Percentiles rank a stretch among this genome's conserved stretches.
These are phyloP conservation scores for Tenebrio molitor DNA, from an alignment of 1,140 invertebrate genomes.

Conservation along the genomic window DNA sequence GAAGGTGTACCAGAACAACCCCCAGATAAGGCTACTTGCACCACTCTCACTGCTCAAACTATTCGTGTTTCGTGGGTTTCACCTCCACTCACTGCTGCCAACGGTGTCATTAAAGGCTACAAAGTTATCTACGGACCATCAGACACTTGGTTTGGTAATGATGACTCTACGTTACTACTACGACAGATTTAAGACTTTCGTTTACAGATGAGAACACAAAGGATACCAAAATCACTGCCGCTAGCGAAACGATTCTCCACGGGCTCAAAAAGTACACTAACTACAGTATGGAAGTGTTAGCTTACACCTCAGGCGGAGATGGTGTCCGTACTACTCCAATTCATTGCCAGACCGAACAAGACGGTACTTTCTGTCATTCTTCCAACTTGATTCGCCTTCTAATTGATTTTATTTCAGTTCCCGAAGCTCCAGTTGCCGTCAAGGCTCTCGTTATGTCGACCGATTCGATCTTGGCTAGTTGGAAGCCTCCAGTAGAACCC, in stretches of 20 bases:
- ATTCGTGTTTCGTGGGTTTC: slow-evolving; percentile 95
- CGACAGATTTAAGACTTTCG: slow-evolving; percentile 15
- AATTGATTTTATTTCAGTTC: slow-evolving; percentile 75
- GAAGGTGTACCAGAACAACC: slow-evolving; percentile 95
- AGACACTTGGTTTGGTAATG: slow-evolving; percentile 91
- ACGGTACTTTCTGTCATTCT: slow-evolving; percentile 74
- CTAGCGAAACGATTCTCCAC: slow-evolving; percentile 92
- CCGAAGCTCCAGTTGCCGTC: slow-evolving; percentile 91
- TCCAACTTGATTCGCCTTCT: slow-evolving; percentile 17
- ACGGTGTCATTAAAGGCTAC: slow-evolving; percentile 96
- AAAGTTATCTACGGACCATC: slow-evolving; percentile 96
- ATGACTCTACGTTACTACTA: neutral
- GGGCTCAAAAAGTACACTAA: slow-evolving; percentile 96
- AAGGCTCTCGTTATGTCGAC: slow-evolving; percentile 93
- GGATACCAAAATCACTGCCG: slow-evolving; percentile 91
- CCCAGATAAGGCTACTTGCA: slow-evolving; percentile 92
- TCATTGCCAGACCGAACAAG: slow-evolving; percentile 95
- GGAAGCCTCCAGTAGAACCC: slow-evolving; percentile 91
- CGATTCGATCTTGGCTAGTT: slow-evolving; percentile 92
- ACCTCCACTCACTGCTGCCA: slow-evolving; percentile 88
- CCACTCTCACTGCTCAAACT: slow-evolving; percentile 92
- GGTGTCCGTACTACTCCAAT: slow-evolving; percentile 92
- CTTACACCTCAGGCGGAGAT: slow-evolving; percentile 95
- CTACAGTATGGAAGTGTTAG: slow-evolving; percentile 96
- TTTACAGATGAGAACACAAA: slow-evolving; percentile 88